Evolutionary conservation across 2,888 invertebrate genomes (phyloP).

Genomic region (Eumacrocentrus americanus): DNA sequence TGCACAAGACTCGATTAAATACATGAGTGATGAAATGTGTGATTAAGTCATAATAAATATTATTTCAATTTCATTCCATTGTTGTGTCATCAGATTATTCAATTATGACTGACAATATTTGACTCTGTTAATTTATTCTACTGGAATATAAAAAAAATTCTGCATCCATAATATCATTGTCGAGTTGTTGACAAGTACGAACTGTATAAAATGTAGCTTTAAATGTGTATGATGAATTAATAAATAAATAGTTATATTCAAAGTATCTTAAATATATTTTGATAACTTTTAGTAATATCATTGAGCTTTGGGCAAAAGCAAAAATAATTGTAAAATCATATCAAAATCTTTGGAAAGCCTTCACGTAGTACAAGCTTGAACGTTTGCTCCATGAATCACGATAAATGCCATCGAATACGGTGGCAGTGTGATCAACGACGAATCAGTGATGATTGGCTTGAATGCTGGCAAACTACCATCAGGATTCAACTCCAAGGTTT

Average conservation of each 20-base stretch:
- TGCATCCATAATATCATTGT: neutral
- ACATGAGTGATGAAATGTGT: constrained; percentile 18
- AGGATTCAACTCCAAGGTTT: constrained; percentile 63
- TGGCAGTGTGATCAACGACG: constrained; percentile 66
- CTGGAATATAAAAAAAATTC: neutral
- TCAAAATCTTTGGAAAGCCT: constrained; percentile 11
- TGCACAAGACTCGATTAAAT: constrained; percentile 24
- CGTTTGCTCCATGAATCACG: constrained; percentile 65
- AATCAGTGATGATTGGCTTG: constrained; percentile 62
- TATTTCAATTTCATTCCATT: constrained; percentile 27
- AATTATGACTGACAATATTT: neutral
- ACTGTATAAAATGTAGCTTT: constrained; percentile 9
- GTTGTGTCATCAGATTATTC: neutral
- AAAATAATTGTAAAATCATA: neutral
- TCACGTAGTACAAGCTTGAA: constrained; percentile 46
- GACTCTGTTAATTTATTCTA: neutral
- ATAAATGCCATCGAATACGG: constrained; percentile 72
- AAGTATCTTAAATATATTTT: constrained; percentile 31
- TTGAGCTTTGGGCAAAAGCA: constrained; percentile 9
- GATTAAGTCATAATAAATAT: constrained; percentile 12
- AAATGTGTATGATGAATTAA: constrained; percentile 13
- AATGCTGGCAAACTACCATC: constrained; percentile 65
- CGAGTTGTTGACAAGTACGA: neutral
- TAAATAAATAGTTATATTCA: constrained; percentile 14
- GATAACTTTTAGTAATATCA: constrained; percentile 28